These are phyloP conservation scores for Caretta caretta DNA, from an alignment of 2,113 vertebrate genomes.

Conservation along the genomic window DNA sequence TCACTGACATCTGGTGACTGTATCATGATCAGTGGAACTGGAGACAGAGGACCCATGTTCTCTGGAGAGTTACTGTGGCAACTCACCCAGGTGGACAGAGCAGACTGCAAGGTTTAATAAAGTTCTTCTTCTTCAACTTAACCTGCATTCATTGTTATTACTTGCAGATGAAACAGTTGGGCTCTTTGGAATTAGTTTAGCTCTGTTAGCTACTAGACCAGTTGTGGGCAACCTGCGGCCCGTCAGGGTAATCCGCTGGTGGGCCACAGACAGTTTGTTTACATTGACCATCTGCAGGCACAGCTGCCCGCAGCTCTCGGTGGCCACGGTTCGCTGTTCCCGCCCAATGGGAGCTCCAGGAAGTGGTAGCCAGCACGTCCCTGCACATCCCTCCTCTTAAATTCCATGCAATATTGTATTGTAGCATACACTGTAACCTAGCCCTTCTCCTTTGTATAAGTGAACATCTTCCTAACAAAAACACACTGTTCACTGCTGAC, in stretches of 20 bases:
- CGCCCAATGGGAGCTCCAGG: no score
- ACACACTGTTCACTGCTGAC: neutral
- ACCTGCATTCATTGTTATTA: neutral
- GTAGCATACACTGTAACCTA: neutral
- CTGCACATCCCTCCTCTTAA: neutral
- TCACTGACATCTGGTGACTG: accelerated
- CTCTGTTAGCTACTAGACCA: neutral
- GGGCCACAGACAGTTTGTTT: no score
- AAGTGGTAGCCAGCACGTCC: no score
- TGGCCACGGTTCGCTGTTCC: no score
- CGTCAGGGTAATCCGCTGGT: no score
- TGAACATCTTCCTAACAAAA: neutral
- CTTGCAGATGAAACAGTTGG: neutral
- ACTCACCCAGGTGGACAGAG: neutral
- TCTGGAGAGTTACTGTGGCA: neutral
- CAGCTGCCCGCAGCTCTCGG: no score
- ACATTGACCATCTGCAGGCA: no score
- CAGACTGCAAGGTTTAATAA: neutral
- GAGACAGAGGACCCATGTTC: neutral
- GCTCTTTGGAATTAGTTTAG: conserved; percentile 29
- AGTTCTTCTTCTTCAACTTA: neutral
- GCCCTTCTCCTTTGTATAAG: neutral
- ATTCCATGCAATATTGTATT: neutral
- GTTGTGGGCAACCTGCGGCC: no score
- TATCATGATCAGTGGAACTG: neutral